Evolutionary conservation across 2,113 vertebrate species (phyloP), one percentile per base, ranked within the genome.

Genomic region (Nothocercus nigrocapillus): DNA sequence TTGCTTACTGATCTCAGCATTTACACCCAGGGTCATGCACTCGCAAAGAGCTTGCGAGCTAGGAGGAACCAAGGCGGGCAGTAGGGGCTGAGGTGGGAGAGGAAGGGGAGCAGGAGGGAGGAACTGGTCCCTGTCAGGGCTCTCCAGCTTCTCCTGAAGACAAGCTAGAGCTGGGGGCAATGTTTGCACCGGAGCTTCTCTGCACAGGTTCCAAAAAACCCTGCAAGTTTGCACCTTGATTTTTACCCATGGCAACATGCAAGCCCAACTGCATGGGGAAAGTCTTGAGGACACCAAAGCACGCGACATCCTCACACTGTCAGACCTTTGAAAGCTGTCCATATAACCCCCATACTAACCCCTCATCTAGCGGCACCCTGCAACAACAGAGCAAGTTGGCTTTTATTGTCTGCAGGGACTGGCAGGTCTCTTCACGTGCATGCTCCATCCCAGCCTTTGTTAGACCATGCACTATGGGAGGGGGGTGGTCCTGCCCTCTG

Each of bases 1-100:
- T 56, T 22, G 13, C 94, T 82, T 2, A 16, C 89, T 58, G 90
- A 68, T 28, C 88, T 95, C 96, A 64, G 97, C 97, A 36, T 81
- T 94, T 68, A 28, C 85, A 69, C 62, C 74, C 34, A 7, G 6
- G 62, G 88, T 91, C 95, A 11, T 87, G 83, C 90, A 32, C 94
- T 79, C 63, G 1, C 97, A 47, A 79, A 78, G 72, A 10, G 91
- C 88, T 87, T 69, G 38, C 61, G 36, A 10, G 88, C 94, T 27
- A 94, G 94, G 86, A 95, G 97, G 96, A 97, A 96, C 81, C 75
- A 0, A 61, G 67, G 59, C 72, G 56, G 68, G 17, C 19, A 47
- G n/a, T 53, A 19, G 62, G 49, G 76, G 68, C n/a, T 4, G 22
- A 62, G 61, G 14, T 63, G 61, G 34, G 61, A 22, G n/a, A 22